These are phyloP conservation scores for Ardeotis arabs DNA, from an alignment of 2,113 vertebrate genomes.

Conservation along the genomic window DNA sequence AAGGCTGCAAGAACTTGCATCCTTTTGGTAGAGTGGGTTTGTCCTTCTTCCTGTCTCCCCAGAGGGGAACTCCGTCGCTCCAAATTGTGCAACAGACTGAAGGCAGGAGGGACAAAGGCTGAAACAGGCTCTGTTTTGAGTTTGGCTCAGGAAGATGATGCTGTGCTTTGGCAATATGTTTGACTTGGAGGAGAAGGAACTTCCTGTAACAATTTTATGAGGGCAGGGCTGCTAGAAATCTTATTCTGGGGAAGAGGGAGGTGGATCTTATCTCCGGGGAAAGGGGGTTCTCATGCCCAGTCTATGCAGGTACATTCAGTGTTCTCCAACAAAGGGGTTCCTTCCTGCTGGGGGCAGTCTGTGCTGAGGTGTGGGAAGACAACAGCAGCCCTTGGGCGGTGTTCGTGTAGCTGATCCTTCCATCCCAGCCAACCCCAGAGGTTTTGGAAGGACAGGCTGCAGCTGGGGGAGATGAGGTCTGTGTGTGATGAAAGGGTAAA, in stretches of 20 bases:
- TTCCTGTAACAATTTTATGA: background rate
- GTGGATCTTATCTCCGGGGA: background rate
- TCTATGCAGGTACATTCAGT: background rate
- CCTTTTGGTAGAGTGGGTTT: slow-evolving; percentile 6
- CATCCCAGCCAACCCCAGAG: background rate
- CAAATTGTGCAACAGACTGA: slow-evolving; percentile 25
- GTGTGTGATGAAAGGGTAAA: background rate
- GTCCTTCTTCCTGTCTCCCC: slow-evolving; percentile 30
- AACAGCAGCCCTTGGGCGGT: background rate
- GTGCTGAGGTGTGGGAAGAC: background rate
- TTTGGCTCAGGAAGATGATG: background rate
- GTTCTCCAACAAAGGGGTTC: background rate
- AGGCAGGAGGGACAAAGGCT: background rate
- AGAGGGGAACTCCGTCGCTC: slow-evolving; percentile 24
- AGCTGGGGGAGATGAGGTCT: background rate
- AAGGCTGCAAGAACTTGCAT: slow-evolving; percentile 35
- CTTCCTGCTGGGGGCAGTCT: background rate
- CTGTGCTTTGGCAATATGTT: slow-evolving; percentile 42
- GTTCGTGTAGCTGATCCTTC: background rate
- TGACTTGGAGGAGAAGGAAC: background rate
- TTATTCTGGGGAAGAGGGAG: background rate
- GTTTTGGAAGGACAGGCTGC: background rate
- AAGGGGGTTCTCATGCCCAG: background rate
- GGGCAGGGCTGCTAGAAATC: background rate
- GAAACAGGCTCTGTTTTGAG: slow-evolving; percentile 34